Percentiles rank a stretch among this genome's conserved stretches.
Conservation (phyloP, 2,113 vertebrate genomes). For the Cairina moschata region DNA sequence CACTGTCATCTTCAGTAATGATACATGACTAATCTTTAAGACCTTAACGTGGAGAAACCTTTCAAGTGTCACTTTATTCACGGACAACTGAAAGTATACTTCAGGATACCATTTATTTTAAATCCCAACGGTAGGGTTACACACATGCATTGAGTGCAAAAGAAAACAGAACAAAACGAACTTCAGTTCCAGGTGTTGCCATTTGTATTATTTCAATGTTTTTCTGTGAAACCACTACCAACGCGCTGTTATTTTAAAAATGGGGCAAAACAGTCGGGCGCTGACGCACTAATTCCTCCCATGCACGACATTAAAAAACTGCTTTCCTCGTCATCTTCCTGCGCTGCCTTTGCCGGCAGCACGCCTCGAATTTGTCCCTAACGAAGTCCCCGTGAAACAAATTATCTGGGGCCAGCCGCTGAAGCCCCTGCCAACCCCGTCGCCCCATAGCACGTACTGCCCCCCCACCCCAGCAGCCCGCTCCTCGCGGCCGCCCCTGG, state of each 20-base stretch:
- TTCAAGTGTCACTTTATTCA: neutral
- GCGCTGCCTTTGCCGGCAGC: rapidly evolving
- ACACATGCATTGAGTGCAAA: rapidly evolving
- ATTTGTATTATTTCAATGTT: neutral
- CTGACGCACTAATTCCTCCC: neutral
- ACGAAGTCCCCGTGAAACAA: too few species aligned
- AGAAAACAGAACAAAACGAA: neutral
- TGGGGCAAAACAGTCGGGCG: neutral
- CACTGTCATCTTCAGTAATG: neutral
- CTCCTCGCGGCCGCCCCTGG: rapidly evolving
- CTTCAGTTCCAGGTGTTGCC: neutral
- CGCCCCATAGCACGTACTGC: rapidly evolving
- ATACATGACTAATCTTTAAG: neutral
- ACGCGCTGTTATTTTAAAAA: neutral
- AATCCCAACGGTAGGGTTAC: rapidly evolving
- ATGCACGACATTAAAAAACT: neutral
- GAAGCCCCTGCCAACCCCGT: rapidly evolving
- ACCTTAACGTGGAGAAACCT: neutral
- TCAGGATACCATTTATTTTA: neutral
- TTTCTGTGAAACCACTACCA: neutral
- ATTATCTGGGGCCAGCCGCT: rapidly evolving
- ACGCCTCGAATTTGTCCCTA: rapidly evolving
- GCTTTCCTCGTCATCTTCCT: neutral
- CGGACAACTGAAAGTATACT: neutral
- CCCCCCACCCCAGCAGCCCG: neutral